Conservation (phyloP, 35 echinoderm and acorn worm genomes). For the Strongylocentrotus purpuratus region DNA sequence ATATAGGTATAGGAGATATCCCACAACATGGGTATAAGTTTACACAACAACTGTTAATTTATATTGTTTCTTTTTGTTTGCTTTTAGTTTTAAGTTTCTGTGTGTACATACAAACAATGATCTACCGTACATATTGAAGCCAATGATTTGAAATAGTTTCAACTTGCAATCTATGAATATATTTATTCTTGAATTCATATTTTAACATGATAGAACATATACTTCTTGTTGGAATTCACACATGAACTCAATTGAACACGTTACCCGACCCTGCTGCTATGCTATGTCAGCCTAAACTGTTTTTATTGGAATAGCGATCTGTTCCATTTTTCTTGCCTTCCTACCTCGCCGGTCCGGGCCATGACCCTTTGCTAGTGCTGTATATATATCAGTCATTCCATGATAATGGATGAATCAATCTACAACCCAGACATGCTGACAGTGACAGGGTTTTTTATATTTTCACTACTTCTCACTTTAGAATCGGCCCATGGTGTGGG, state of each 20-base stretch:
- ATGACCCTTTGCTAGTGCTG: neutral
- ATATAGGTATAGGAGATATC: neutral
- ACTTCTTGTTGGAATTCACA: too few relatives aligned
- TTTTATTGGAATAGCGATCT: neutral
- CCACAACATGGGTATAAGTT: slow-evolving; percentile 19
- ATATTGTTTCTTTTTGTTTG: slow-evolving; percentile 7
- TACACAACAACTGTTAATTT: slow-evolving; percentile 38
- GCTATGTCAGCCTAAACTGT: neutral
- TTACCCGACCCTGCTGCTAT: neutral
- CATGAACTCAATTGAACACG: neutral
- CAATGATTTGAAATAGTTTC: neutral
- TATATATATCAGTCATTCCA: neutral
- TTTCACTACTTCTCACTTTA: too few relatives aligned
- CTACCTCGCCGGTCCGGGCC: neutral
- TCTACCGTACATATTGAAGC: neutral
- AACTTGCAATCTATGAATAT: neutral
- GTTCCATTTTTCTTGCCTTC: neutral
- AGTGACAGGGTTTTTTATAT: neutral
- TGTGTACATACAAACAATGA: neutral
- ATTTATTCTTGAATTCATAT: neutral
- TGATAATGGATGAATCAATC: slow-evolving; percentile 18
- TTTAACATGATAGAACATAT: too few relatives aligned
- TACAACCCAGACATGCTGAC: neutral
- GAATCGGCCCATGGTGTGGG: too few relatives aligned
- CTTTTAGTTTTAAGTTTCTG: neutral